Percentiles rank a stretch among this genome's conserved stretches.
phyloP scores from a whole-genome alignment of 2,888 invertebrate species.

The Amiota mariae region DNA sequence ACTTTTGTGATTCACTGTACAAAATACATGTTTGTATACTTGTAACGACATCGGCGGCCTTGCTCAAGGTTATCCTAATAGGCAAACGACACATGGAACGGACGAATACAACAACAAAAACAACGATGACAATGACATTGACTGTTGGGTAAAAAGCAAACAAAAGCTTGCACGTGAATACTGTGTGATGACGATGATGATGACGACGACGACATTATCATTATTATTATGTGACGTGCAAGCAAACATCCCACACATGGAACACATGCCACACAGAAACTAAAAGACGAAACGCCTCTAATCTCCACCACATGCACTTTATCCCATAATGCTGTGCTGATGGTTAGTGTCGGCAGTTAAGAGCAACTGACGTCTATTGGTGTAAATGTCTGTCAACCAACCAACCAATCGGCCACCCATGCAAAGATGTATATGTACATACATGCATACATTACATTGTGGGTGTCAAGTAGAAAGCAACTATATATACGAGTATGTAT shows the following conservation, averaged over 20 bases:
- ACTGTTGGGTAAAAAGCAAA: not conserved
- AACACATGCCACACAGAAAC: not conserved
- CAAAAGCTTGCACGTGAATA: not conserved
- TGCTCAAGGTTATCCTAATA: slow-evolving; percentile 54
- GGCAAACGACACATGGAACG: slow-evolving; percentile 45
- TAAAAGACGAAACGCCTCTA: no score
- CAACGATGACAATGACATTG: not conserved
- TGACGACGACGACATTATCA: not conserved
- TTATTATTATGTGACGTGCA: not conserved
- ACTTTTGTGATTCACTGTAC: no score
- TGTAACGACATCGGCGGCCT: slow-evolving; percentile 47
- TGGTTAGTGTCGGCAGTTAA: no score
- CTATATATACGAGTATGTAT: no score
- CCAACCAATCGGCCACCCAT: not conserved
- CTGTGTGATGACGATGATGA: not conserved
- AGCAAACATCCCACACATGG: not conserved
- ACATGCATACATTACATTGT: not conserved
- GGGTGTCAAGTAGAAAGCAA: no score
- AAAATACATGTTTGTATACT: no score
- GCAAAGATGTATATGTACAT: not conserved
- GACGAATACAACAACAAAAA: not conserved
- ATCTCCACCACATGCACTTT: not conserved
- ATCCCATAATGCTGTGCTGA: not conserved
- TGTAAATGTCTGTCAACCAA: not conserved
- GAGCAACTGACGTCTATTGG: no score